A percentile compares a stretch with the other conserved stretches of the same genome.
Conservation (phyloP, 2,888 invertebrate species). For the Drosophila merina region DNA sequence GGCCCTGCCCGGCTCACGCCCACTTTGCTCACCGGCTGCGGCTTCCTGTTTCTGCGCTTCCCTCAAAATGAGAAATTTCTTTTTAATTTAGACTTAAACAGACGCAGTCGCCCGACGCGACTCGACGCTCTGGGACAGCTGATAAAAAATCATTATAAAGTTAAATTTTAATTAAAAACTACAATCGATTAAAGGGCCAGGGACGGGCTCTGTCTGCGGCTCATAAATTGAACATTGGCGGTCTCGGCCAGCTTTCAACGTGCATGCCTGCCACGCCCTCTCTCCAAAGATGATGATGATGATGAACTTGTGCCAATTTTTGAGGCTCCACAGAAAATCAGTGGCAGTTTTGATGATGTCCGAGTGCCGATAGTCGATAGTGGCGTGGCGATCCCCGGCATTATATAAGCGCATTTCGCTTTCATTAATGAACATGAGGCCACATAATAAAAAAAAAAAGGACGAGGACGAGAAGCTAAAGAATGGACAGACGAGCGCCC, state of each 20-base stretch:
- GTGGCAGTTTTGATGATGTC: conserved; percentile 69
- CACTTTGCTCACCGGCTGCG: conserved; percentile 62
- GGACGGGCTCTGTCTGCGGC: conserved; percentile 68
- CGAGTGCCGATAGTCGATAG: conserved; percentile 58
- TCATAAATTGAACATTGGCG: conserved; percentile 74
- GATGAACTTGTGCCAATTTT: conserved; percentile 79
- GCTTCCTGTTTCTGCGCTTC: conserved; percentile 62
- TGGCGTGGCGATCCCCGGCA: conserved; percentile 18
- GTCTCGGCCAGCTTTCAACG: conserved; percentile 68
- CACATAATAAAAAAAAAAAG: conserved; percentile 7
- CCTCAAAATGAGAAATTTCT: conserved; percentile 81
- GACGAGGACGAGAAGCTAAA: not conserved
- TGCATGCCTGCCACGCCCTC: conserved; percentile 53
- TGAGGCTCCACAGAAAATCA: conserved; percentile 51
- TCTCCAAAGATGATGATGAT: conserved; percentile 16
- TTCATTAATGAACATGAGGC: conserved; percentile 66
- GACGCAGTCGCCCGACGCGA: conserved; percentile 26
- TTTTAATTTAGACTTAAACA: conserved; percentile 81
- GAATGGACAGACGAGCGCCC: conserved; percentile 46
- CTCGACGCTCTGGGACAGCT: conserved; percentile 63
- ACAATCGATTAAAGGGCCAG: conserved; percentile 66
- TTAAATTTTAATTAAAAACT: conserved; percentile 83
- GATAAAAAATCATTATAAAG: conserved; percentile 83
- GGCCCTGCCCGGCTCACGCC: conserved; percentile 51
- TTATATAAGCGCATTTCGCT: conserved; percentile 71